Conservation (phyloP, 2,113 vertebrate genomes). For the Barnardius zonarius region DNA sequence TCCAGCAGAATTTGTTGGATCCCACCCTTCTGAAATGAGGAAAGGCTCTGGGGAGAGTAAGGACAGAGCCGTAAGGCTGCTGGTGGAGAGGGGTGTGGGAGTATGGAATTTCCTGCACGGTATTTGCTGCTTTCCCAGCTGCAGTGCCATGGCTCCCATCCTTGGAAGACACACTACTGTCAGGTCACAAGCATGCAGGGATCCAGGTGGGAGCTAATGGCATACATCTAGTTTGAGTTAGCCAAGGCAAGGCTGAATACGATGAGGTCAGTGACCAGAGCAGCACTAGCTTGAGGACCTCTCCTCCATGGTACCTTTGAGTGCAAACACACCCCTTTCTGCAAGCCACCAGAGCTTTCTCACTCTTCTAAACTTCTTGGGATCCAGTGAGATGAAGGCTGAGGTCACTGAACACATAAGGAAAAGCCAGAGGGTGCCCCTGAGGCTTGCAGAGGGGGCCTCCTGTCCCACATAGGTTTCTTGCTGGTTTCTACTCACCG, state of each 20-base stretch:
- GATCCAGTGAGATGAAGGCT: not conserved
- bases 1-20: not conserved
- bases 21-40: not conserved
- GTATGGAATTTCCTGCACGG: not conserved
- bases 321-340: not conserved
- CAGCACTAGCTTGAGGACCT: not conserved
- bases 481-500: accelerated
- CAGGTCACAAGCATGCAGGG: not conserved
- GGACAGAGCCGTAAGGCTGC: not conserved
- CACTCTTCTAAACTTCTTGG: not conserved
- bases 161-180: not conserved
- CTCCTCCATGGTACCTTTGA: not conserved
- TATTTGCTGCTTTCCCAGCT: not conserved
- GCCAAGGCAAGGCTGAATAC: not conserved
- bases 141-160: not conserved
- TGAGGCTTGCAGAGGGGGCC: not conserved
- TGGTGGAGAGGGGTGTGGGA: not conserved
- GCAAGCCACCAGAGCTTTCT: not conserved
- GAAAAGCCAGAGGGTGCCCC: not conserved
- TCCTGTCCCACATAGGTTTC: not conserved
- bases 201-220: not conserved
- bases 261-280: not conserved
- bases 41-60: not conserved
- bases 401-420: not conserved
- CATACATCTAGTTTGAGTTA: not conserved